Percentiles rank a stretch among this genome's conserved stretches.
Evolutionary conservation across 2,888 invertebrate species (phyloP).

Genomic region (Agrotis puta): DNA sequence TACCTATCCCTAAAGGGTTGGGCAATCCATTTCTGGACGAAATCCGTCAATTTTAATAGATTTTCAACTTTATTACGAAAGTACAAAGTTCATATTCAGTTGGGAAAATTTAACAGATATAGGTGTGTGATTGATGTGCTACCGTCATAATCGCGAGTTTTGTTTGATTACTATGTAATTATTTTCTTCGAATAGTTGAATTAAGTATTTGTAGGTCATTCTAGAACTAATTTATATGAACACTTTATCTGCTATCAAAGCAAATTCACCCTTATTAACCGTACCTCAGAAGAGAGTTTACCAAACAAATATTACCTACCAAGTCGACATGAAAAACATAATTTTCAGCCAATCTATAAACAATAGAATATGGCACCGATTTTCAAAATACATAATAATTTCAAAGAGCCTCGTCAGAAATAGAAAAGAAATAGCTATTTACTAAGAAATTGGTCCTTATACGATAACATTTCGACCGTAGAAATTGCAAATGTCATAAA

Average conservation of each 20-base stretch:
- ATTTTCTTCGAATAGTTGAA: too few species aligned
- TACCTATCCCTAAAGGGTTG: too few species aligned
- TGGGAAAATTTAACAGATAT: too few species aligned
- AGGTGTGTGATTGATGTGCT: too few species aligned
- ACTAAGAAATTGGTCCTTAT: conserved; percentile 54
- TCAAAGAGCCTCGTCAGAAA: conserved; percentile 58
- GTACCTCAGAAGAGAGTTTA: not conserved
- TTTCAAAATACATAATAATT: conserved; percentile 46
- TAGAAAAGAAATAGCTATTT: conserved; percentile 7
- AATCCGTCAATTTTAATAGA: too few species aligned
- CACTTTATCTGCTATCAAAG: not conserved
- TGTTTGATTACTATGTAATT: too few species aligned
- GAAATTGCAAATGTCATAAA: not conserved
- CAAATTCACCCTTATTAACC: not conserved
- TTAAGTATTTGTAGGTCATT: too few species aligned
- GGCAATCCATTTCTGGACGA: too few species aligned
- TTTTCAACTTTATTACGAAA: too few species aligned
- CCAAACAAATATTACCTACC: conserved; percentile 32
- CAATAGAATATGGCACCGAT: conserved; percentile 65
- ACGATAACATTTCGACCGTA: conserved; percentile 10
- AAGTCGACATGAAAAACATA: conserved; percentile 13
- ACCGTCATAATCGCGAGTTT: too few species aligned
- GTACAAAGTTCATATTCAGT: too few species aligned
- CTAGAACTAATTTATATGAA: not conserved
- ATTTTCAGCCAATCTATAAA: conserved; percentile 57